phyloP scores from a whole-genome alignment of 1,140 invertebrate species.

The Gryllus bimaculatus region DNA sequence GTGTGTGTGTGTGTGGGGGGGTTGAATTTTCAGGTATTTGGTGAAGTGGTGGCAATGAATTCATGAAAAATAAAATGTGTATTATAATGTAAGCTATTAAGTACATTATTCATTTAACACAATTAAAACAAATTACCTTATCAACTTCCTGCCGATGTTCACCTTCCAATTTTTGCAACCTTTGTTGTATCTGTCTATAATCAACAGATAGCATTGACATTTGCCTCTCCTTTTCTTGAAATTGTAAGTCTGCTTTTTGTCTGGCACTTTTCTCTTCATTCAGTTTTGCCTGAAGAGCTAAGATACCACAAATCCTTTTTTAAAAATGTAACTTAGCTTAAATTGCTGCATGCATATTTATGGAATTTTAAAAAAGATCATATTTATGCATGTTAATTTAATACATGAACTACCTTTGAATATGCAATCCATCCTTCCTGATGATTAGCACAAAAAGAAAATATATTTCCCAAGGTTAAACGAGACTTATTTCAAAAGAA shows the following conservation, averaged over 20 bases:
- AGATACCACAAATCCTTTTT: slow-evolving; percentile 21
- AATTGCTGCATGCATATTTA: background rate
- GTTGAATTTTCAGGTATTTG: no score
- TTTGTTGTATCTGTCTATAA: slow-evolving; percentile 81
- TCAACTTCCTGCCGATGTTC: slow-evolving; percentile 59
- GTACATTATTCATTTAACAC: background rate
- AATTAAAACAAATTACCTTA: slow-evolving; percentile 10
- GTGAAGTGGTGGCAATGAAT: no score
- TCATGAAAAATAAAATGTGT: no score
- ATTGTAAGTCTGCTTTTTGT: slow-evolving; percentile 70
- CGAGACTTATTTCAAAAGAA: background rate
- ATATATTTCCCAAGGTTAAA: background rate
- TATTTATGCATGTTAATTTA: background rate
- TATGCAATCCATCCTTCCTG: slow-evolving; percentile 38
- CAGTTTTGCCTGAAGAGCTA: slow-evolving; percentile 80
- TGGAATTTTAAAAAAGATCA: background rate
- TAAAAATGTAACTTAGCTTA: no score
- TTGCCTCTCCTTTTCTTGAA: slow-evolving; percentile 86
- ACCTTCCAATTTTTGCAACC: slow-evolving; percentile 79
- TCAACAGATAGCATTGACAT: slow-evolving; percentile 90
- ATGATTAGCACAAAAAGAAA: slow-evolving; percentile 26
- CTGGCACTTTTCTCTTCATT: slow-evolving; percentile 80
- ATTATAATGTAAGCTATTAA: background rate
- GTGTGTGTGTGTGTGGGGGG: no score
- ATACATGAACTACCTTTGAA: slow-evolving; percentile 36